These are phyloP conservation scores for Pristionchus mayeri DNA, from an alignment of 2,888 invertebrate species.

Conservation along the genomic window DNA sequence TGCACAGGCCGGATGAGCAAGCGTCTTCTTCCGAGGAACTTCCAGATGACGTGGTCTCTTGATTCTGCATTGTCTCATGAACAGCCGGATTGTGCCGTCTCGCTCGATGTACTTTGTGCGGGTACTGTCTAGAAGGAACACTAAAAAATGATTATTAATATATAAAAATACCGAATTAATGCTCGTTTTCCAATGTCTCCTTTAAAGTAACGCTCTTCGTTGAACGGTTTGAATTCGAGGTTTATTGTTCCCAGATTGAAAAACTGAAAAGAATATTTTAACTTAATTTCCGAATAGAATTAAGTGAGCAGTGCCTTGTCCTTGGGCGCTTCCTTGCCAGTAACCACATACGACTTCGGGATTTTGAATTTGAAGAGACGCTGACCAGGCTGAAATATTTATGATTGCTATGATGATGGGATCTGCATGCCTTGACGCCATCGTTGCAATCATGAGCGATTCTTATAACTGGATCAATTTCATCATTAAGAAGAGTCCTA, in stretches of 20 bases:
- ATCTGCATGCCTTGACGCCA: conserved; percentile 39
- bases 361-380: conserved; percentile 50
- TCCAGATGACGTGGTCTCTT: not conserved
- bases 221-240: conserved; percentile 48
- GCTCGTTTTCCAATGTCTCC: not conserved
- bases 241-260: conserved; percentile 43
- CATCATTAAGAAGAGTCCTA: too few species aligned
- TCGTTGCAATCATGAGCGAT: conserved; percentile 49
- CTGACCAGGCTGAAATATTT: conserved; percentile 29
- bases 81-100: not conserved
- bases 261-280: not conserved
- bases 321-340: conserved; percentile 21
- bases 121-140: not conserved
- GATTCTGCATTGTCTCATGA: not conserved
- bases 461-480: conserved; percentile 37
- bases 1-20: not conserved
- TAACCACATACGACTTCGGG: conserved; percentile 22
- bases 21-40: not conserved
- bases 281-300: not conserved
- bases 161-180: not conserved
- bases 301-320: not conserved
- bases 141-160: not conserved
- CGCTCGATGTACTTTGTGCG: not conserved
- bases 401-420: not conserved
- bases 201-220: conserved; percentile 43